Percentiles rank a stretch among this genome's conserved stretches.
These are phyloP conservation scores for Psilopsiagon aymara DNA, from an alignment of 2,113 vertebrate genomes.

Conservation along the genomic window DNA sequence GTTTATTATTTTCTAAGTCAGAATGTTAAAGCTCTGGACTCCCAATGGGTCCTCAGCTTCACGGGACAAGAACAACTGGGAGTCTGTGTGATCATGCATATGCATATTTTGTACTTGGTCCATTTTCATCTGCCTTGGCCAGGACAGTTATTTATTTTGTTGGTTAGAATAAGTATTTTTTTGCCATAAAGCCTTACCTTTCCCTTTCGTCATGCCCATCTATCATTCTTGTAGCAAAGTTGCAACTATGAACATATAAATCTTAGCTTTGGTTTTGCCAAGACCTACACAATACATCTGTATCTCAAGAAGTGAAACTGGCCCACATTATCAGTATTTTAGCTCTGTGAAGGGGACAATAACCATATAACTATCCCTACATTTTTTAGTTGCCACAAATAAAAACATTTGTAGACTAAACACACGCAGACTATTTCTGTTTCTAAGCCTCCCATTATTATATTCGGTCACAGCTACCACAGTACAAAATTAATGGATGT, in stretches of 20 bases:
- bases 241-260: neutral
- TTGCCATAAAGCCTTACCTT: neutral
- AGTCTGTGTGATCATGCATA: neutral
- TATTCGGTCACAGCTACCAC: slow-evolving; percentile 46
- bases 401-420: slow-evolving; percentile 42
- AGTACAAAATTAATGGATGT: slow-evolving; percentile 54
- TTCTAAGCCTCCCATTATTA: slow-evolving; percentile 41
- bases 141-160: neutral
- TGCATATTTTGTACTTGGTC: neutral
- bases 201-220: neutral
- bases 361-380: slow-evolving; percentile 22
- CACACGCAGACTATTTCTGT: neutral
- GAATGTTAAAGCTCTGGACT: neutral
- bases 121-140: neutral
- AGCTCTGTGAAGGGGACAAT: slow-evolving; percentile 13
- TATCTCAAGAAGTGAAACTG: slow-evolving; percentile 50
- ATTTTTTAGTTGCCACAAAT: slow-evolving; percentile 54
- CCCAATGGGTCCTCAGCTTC: neutral
- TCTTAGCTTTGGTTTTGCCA: neutral
- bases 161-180: neutral
- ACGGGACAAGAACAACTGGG: neutral
- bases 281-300: neutral
- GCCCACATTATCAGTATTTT: slow-evolving; percentile 34
- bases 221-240: neutral
- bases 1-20: neutral